phyloP scores from a whole-genome alignment of 2,888 invertebrate genomes.

The Agrochola litura region DNA sequence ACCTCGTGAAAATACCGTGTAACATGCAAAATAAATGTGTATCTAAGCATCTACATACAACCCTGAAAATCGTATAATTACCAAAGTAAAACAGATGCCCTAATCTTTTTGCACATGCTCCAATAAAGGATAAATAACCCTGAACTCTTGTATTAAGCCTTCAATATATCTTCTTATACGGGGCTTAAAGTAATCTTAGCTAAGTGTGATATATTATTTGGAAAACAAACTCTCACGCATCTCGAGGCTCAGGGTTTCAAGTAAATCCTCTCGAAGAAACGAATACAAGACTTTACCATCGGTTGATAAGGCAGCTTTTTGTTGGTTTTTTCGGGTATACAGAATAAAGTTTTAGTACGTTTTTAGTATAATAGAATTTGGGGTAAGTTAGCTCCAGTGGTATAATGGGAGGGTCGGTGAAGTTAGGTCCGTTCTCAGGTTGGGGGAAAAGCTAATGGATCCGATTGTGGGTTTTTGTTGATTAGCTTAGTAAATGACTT shows the following conservation, averaged over 20 bases:
- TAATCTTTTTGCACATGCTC: conserved; percentile 66
- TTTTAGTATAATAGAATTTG: conserved; percentile 52
- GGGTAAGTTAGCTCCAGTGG: conserved; percentile 31
- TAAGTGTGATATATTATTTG: conserved; percentile 86
- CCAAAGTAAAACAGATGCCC: conserved; percentile 26
- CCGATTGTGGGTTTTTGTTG: conserved; percentile 14
- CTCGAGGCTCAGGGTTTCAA: conserved; percentile 67
- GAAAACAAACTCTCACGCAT: conserved; percentile 81
- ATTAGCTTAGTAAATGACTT: background rate
- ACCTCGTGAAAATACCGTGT: background rate
- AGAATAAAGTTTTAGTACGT: conserved; percentile 51
- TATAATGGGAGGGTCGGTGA: conserved; percentile 29
- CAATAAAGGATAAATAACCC: conserved; percentile 75
- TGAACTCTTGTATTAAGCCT: conserved; percentile 76
- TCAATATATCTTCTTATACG: conserved; percentile 82
- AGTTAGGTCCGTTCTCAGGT: conserved; percentile 11
- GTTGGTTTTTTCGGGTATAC: conserved; percentile 33
- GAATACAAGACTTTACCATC: conserved; percentile 75
- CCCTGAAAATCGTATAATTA: conserved; percentile 21
- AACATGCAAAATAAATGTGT: background rate
- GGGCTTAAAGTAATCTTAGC: conserved; percentile 83
- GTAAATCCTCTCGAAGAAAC: conserved; percentile 77
- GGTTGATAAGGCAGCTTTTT: conserved; percentile 62
- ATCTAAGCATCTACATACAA: background rate
- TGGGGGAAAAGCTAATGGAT: conserved; percentile 24